A percentile compares a stretch with the other conserved stretches of the same genome.
phyloP scores from a whole-genome alignment of 2,888 invertebrate genomes.

The Mythimna lalbum region DNA sequence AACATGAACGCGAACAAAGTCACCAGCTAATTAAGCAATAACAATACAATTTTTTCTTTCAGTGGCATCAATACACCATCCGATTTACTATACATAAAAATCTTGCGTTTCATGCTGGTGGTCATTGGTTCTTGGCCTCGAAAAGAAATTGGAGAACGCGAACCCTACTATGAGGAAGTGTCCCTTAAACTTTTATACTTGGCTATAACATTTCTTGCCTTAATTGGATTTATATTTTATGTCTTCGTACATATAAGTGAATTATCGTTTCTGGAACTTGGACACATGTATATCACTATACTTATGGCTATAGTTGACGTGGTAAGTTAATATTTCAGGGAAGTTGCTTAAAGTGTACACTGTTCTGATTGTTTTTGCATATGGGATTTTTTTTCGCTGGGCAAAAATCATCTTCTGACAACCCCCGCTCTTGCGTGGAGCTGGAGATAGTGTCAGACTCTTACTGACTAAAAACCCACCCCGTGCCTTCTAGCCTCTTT shows the following conservation, averaged over 20 bases:
- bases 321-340: slow-evolving; percentile 25
- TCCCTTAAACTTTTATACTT: not conserved
- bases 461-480: too few relatives aligned
- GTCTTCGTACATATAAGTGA: not conserved
- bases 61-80: not conserved
- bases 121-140: not conserved
- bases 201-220: not conserved
- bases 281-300: slow-evolving; percentile 43
- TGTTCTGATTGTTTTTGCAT: too few relatives aligned
- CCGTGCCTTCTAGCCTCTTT: too few relatives aligned
- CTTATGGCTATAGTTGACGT: slow-evolving; percentile 32
- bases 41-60: not conserved
- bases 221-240: not conserved
- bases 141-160: not conserved
- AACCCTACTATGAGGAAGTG: not conserved
- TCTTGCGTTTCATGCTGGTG: not conserved
- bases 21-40: too few relatives aligned
- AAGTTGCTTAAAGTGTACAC: too few relatives aligned
- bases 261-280: slow-evolving; percentile 47
- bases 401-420: too few relatives aligned
- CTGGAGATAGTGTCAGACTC: too few relatives aligned
- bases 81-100: not conserved
- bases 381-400: too few relatives aligned
- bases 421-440: too few relatives aligned
- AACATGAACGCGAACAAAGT: too few relatives aligned